Base-by-base conservation (phyloP, 2,888 invertebrate genomes). In the Sphaerophoria rueppellii region DNA sequence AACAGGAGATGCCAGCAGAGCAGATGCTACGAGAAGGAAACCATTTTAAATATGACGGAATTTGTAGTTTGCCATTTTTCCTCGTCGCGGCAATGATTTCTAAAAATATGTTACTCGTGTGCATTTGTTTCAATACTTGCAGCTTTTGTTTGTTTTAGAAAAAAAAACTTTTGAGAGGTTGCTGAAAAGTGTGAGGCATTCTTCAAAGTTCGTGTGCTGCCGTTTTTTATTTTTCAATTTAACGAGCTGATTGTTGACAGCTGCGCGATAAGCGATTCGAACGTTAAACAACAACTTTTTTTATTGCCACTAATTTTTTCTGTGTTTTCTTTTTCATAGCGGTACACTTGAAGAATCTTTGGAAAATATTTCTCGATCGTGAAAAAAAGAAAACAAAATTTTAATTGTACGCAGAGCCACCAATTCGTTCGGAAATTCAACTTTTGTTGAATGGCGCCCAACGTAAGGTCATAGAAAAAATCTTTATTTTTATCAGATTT, bases 11-110 rank as follows among this genome's bases (percentile, higher is more conserved):
- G 24, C 67, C 71, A 67, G 57, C 60, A 71, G 67, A 71, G 50
- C 60, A 71, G 67, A 71, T 79, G 75, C 40, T 43, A 37, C 24
- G 55, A 35, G 55, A 65, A 61, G 54, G 7, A 63, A 71, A 75
- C 80, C 79, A 80, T 83, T 61, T 83, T 67, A 72, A 72, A 71
- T 74, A 75, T 75, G 79, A 75, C 58, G 80, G 71, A 72, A 75
- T 80, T 65, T 65, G 75, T 60, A 55, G 75, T 55, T 74, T 79
- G 79, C 75, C 35, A 65, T 79, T 60, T 72, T 65, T 50, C 55
- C 46, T 48, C 48, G 24, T 24, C 24, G 24, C 24, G 52, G 69
- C 48, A 35, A 35, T 34, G 37, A 16, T 57, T 73, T 71, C 83
- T 83, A 83, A 75, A 83, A 80, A 83, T 83, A 83, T 60, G 24